Evolutionary conservation across 2,113 vertebrate species (phyloP).

Genomic region (Apteryx mantelli): DNA sequence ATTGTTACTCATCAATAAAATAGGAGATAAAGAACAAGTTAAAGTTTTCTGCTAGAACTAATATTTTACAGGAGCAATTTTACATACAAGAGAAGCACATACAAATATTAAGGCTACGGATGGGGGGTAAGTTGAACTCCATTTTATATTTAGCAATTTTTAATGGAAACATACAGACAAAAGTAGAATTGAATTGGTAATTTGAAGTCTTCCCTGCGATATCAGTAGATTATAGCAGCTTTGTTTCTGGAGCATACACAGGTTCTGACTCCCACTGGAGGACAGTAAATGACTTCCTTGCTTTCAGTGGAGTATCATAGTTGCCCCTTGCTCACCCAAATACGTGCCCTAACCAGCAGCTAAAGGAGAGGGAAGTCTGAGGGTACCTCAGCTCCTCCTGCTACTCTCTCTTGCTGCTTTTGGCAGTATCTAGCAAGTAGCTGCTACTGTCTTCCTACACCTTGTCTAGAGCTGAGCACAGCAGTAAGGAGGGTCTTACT

Average conservation of each 20-base stretch:
- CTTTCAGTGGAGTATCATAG: neutral
- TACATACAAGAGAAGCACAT: neutral
- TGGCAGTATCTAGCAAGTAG: neutral
- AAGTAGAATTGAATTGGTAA: neutral
- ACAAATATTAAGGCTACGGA: neutral
- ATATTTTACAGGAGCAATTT: neutral
- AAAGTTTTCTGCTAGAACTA: neutral
- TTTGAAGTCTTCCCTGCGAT: neutral
- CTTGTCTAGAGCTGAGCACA: neutral
- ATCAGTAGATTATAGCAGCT: neutral
- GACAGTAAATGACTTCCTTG: neutral
- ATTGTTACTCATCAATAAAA: neutral
- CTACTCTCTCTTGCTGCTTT: neutral
- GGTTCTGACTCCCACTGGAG: neutral
- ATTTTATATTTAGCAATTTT: neutral
- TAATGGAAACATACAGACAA: neutral
- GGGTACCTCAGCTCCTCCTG: neutral
- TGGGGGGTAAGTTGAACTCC: neutral
- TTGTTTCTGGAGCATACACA: neutral
- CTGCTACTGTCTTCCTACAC: neutral
- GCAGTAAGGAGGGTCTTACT: neutral
- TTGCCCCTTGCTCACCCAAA: neutral
- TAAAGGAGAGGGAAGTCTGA: neutral
- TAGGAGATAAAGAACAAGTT: neutral
- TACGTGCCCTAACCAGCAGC: rapidly evolving